These are phyloP conservation scores for Scopus umbretta DNA, from an alignment of 2,113 vertebrate genomes.

Conservation along the genomic window DNA sequence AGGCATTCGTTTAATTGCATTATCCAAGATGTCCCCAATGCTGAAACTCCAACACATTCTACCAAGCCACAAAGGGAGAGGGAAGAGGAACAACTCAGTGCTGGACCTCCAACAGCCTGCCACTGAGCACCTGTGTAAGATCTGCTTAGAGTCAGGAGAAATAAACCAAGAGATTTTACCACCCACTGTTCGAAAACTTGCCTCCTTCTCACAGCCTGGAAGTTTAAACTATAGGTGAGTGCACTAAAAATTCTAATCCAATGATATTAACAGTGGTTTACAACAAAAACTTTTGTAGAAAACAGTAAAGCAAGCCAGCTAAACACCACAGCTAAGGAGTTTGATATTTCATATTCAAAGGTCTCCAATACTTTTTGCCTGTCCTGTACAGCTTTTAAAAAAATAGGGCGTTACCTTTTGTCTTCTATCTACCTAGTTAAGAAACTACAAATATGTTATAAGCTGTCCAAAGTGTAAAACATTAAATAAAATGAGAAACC, in stretches of 20 bases:
- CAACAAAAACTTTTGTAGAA: not conserved
- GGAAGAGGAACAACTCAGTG: not conserved
- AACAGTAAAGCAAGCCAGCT: slow-evolving; percentile 15
- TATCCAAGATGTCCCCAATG: not conserved
- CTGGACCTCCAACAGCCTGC: not conserved
- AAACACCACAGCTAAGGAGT: not conserved
- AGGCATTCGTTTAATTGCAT: not conserved
- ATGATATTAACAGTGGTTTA: not conserved
- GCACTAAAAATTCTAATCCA: not conserved
- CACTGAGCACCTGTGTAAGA: slow-evolving; percentile 11
- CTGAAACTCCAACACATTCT: not conserved
- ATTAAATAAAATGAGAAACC: slow-evolving; percentile 39
- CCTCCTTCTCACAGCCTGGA: not conserved
- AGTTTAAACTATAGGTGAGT: not conserved
- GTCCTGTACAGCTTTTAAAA: slow-evolving; percentile 56
- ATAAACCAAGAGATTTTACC: not conserved
- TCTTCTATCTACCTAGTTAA: slow-evolving; percentile 31
- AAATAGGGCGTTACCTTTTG: slow-evolving; percentile 57
- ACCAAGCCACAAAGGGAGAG: not conserved
- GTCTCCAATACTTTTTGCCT: slow-evolving; percentile 6
- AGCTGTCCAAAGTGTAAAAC: slow-evolving; percentile 42
- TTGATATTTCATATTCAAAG: not conserved
- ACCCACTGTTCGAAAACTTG: not conserved
- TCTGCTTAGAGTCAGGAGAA: not conserved
- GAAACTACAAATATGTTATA: slow-evolving; percentile 39